phyloP scores from a whole-genome alignment of 2,113 vertebrate species.

The Carlito syrichta region DNA sequence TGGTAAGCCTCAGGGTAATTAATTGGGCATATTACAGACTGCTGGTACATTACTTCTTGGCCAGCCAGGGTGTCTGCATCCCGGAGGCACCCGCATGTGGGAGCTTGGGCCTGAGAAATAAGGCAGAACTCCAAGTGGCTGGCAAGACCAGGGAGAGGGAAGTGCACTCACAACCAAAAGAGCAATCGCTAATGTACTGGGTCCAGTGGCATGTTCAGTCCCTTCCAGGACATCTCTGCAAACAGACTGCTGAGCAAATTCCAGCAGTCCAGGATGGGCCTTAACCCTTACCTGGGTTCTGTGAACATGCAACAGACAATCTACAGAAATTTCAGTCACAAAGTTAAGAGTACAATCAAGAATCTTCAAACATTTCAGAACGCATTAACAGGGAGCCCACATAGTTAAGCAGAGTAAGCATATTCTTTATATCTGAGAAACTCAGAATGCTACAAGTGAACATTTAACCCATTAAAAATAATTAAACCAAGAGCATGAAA shows the following conservation, averaged over 20 bases:
- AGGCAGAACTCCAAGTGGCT: neutral
- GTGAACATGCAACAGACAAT: neutral
- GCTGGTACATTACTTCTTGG: neutral
- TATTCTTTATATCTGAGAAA: neutral
- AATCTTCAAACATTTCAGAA: neutral
- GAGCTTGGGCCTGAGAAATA: neutral
- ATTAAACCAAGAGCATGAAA: neutral
- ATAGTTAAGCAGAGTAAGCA: neutral
- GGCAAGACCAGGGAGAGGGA: neutral
- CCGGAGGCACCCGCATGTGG: neutral
- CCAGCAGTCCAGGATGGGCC: neutral
- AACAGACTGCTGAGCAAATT: neutral
- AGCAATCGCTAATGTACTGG: neutral
- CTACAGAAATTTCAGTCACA: neutral
- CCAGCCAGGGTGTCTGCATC: neutral
- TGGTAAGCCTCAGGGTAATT: neutral
- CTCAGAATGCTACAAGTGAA: neutral
- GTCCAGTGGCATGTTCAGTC: neutral
- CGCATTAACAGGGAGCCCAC: neutral
- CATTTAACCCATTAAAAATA: neutral
- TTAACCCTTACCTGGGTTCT: neutral
- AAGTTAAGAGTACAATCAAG: neutral
- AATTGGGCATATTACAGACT: neutral
- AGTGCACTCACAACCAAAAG: neutral
- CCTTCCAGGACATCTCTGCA: neutral